Base-by-base conservation (phyloP, 2,113 vertebrate species). In the Calypte anna region DNA sequence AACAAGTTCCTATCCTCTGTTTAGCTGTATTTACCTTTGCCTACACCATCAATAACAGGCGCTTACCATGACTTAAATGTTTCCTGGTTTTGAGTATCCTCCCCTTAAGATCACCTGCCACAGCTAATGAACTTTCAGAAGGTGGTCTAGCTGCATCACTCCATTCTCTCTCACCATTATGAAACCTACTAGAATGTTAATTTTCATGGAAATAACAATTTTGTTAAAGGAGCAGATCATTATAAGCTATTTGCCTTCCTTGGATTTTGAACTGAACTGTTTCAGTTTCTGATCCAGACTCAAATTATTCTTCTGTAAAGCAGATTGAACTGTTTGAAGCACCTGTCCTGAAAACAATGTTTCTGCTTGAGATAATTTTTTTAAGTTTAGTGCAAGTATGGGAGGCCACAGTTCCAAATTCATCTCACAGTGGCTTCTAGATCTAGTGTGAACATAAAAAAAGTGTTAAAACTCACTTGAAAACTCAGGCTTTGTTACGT, bases 361-460 rank as follows among this genome's bases (percentile, higher is more conserved):
- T 82, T 58, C 28, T 44, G 28, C 28, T 58, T 88, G 40, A 81
- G 19, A 80, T 14, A 6, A 23, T 43, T 81, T 90, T 62, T 75
- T 31, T 77, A 81, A 58, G 13, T 55, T 80, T 69, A 50, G 31
- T 74, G 33, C 28, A 48, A 30, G 31, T 82, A 36, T 25, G n/a
- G 61, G 38, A 81, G 21, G 53, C 21, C 7, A 23, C 28, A 5
- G 1, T 72, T 90, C 24, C 62, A 53, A 31, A 53, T 40, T 43
- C 57, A 28, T 70, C 17, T 43, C 28, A 10, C 6, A 43, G 31
- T 50, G 50, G 68, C 44, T 64, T 85, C 27, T 36, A 64, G 44
- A 44, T 57, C 27, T 50, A 51, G 30, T 24, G 40, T 7, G 5
- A 0, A 0, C 16, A 15, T 80, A 74, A 58, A 75, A 54, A 27